phyloP scores from a whole-genome alignment of 2,888 invertebrate genomes.

The Scelioninae gen. 2 region DNA sequence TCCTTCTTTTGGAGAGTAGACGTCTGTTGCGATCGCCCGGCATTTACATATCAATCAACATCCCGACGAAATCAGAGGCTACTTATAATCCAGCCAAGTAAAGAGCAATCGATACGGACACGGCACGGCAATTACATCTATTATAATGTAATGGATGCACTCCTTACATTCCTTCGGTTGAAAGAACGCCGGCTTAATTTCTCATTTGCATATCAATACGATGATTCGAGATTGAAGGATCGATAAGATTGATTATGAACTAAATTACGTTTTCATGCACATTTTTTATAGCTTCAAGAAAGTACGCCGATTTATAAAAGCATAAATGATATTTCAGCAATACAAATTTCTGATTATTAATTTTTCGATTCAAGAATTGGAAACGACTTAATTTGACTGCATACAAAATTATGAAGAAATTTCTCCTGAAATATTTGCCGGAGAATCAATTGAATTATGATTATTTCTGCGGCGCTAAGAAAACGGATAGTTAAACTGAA shows the following conservation, averaged over 20 bases:
- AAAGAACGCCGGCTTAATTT: constrained; percentile 39
- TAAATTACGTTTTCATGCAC: too few relatives aligned
- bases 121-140: constrained; percentile 53
- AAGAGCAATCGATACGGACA: constrained; percentile 54
- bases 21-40: constrained; percentile 14
- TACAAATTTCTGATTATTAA: too few relatives aligned
- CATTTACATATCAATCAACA: constrained; percentile 51
- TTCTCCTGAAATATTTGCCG: too few relatives aligned
- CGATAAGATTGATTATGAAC: constrained; percentile 29
- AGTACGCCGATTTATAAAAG: too few relatives aligned
- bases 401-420: too few relatives aligned
- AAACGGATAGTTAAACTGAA: too few relatives aligned
- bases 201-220: constrained; percentile 50
- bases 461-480: too few relatives aligned
- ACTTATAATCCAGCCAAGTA: constrained; percentile 44
- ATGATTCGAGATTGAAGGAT: constrained; percentile 30
- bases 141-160: constrained; percentile 51
- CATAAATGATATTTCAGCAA: too few relatives aligned
- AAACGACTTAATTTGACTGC: too few relatives aligned
- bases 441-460: too few relatives aligned
- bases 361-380: too few relatives aligned
- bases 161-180: constrained; percentile 27
- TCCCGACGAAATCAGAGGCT: constrained; percentile 31
- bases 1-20: neutral
- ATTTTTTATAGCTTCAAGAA: too few relatives aligned